Percentiles rank a stretch among this genome's conserved stretches.
Evolutionary conservation across 2,113 vertebrate genomes (phyloP).

Genomic region (Chionis minor): DNA sequence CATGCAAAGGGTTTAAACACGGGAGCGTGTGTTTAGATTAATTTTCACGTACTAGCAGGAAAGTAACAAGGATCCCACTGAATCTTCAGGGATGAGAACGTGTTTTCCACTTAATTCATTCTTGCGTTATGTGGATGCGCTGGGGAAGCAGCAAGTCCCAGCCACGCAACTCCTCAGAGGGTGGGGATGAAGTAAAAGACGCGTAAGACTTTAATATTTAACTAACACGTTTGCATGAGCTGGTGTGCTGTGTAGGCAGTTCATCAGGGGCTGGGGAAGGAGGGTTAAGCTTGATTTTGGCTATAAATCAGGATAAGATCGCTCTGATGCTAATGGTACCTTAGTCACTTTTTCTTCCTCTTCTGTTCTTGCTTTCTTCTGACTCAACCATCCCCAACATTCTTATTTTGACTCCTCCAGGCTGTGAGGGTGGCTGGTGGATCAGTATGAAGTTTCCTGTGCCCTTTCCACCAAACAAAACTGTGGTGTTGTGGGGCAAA

Average conservation of each 20-base stretch:
- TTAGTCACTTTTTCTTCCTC: neutral
- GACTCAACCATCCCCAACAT: neutral
- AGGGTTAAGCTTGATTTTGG: neutral
- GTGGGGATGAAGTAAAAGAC: neutral
- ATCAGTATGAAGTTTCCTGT: neutral
- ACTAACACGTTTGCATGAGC: rapidly evolving
- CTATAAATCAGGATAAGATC: neutral
- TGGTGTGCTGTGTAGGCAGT: neutral
- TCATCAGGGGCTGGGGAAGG: neutral
- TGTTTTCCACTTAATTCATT: neutral
- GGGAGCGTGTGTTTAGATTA: neutral
- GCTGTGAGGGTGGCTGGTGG: neutral
- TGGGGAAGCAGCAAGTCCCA: neutral
- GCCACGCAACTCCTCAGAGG: neutral
- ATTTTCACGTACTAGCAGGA: conserved; percentile 10
- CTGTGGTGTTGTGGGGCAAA: neutral
- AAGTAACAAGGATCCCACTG: neutral
- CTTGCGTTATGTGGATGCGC: neutral
- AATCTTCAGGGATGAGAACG: neutral
- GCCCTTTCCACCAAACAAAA: neutral
- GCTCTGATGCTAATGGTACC: neutral
- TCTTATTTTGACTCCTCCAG: neutral
- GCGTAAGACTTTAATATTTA: neutral
- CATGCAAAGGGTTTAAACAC: neutral
- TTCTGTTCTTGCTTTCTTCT: neutral